These are phyloP conservation scores for Drosophila emarginata DNA, from an alignment of 2,888 invertebrate species.

Conservation along the genomic window DNA sequence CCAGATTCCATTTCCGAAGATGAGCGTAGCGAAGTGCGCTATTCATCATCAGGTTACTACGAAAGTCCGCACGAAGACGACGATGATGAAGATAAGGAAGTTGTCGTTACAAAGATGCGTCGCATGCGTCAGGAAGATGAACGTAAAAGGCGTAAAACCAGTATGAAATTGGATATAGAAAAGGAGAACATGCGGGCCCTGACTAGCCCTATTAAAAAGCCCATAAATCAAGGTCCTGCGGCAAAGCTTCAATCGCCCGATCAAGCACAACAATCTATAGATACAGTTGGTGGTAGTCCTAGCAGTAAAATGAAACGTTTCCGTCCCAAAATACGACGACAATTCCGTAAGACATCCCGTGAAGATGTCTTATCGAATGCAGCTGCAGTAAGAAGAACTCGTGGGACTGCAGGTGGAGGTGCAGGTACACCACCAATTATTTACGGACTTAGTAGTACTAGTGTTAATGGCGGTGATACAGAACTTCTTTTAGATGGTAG, in stretches of 20 bases:
- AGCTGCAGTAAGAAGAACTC: conserved; percentile 58
- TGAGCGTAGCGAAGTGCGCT: conserved; percentile 86
- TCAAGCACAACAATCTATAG: conserved; percentile 53
- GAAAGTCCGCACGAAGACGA: conserved; percentile 88
- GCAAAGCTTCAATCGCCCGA: conserved; percentile 74
- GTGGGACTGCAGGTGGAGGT: conserved; percentile 16
- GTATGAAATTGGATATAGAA: conserved; percentile 89
- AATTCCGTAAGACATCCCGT: conserved; percentile 78
- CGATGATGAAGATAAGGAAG: conserved; percentile 72
- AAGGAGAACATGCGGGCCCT: conserved; percentile 84
- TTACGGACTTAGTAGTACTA: conserved; percentile 60
- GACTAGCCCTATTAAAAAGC: conserved; percentile 82
- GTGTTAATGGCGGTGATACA: conserved; percentile 52
- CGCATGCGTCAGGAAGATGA: conserved; percentile 87
- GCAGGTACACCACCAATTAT: conserved; percentile 41
- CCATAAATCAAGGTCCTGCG: conserved; percentile 13
- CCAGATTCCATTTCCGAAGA: conserved; percentile 87
- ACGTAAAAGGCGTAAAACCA: conserved; percentile 88
- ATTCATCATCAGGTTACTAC: conserved; percentile 89
- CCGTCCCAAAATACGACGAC: conserved; percentile 82
- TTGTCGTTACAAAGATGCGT: conserved; percentile 58
- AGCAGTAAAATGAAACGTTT: conserved; percentile 81
- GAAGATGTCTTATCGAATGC: conserved; percentile 75
- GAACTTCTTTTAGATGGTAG: conserved; percentile 77
- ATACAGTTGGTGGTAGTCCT: conserved; percentile 77